Base-by-base conservation (phyloP, 2,797 vertebrate species). In the Pangasius krempfi region DNA sequence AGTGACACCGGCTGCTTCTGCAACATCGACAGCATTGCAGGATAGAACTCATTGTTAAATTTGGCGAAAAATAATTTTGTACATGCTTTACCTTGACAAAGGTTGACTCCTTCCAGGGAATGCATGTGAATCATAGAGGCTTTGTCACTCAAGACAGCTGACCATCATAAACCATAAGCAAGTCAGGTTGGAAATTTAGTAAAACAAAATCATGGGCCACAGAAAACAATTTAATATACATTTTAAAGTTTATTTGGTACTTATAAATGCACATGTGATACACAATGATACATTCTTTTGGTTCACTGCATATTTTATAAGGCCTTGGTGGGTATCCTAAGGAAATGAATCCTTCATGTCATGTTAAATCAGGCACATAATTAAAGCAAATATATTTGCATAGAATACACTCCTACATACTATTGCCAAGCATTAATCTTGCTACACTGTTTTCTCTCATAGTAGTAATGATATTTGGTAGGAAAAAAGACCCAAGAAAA, bases 181-280 rank as follows among this genome's bases (percentile, higher is more conserved):
- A 40, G 22, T 25, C 56, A 14, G 16, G 20, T 58, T 80, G 4
- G n/a, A 33, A 78, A 52, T 12, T 52, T 16, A n/a, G n/a, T 52
- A 52, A 62, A 80, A 80, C 14, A 20, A 76, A 60, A 64, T 44
- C 20, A 86, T 2, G 33, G 37, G 54, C 2, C 3, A 40, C 44
- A 79, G 40, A 1, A 60, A 78, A 14, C 83, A 4, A 50, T 62
- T 14, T 47, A 22, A 66, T 27, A 66, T 27, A n/a, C 47, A 25
- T 22, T 22, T 20, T 13, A 58, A 76, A 22, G 72, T 88, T 88
- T 88, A 88, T 89, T 83, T 66, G 47, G 12, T 79, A 52, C 27
- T 58, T 18, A 70, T 54, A 44, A 80, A 70, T 72, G 47, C 66
- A 66, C 33, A 85, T 13, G 16, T 54, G 10, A 44, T 84, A 68